A percentile compares a stretch with the other conserved stretches of the same genome.
These are phyloP conservation scores for Archips crataeganus DNA, from an alignment of 2,888 invertebrate genomes.

Conservation along the genomic window DNA sequence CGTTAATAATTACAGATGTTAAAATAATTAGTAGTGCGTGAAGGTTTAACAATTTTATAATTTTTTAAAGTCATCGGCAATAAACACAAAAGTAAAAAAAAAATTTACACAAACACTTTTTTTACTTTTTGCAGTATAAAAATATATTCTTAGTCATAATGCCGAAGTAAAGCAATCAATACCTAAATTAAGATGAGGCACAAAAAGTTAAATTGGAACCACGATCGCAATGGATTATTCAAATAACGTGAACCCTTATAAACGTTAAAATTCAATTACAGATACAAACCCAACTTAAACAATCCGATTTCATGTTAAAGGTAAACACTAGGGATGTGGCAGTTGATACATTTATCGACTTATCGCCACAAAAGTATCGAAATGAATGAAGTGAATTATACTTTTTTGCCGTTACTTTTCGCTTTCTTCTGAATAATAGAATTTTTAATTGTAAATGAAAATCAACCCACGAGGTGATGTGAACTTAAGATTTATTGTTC, in stretches of 20 bases:
- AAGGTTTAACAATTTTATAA: too few relatives aligned
- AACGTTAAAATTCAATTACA: slow-evolving; percentile 26
- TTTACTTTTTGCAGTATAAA: too few relatives aligned
- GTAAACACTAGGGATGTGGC: slow-evolving; percentile 4
- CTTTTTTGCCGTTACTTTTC: neutral
- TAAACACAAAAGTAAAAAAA: too few relatives aligned
- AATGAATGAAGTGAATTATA: neutral
- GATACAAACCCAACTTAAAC: slow-evolving; percentile 8
- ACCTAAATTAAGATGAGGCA: neutral
- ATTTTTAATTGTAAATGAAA: too few relatives aligned
- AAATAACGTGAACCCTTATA: neutral
- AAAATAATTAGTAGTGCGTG: too few relatives aligned
- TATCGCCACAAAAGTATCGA: neutral
- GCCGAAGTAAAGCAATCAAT: neutral
- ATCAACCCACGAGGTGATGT: too few relatives aligned
- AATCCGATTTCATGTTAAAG: slow-evolving; percentile 2
- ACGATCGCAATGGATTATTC: slow-evolving; percentile 12
- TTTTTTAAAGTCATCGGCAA: too few relatives aligned
- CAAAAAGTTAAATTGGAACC: slow-evolving; percentile 11
- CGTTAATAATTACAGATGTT: too few relatives aligned
- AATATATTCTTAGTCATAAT: neutral
- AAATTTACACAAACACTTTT: too few relatives aligned
- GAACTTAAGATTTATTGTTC: too few relatives aligned
- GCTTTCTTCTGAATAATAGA: too few relatives aligned
- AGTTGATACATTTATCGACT: neutral